Base-by-base conservation (phyloP, 2,113 vertebrate genomes). In the Crotalus helleri region DNA sequence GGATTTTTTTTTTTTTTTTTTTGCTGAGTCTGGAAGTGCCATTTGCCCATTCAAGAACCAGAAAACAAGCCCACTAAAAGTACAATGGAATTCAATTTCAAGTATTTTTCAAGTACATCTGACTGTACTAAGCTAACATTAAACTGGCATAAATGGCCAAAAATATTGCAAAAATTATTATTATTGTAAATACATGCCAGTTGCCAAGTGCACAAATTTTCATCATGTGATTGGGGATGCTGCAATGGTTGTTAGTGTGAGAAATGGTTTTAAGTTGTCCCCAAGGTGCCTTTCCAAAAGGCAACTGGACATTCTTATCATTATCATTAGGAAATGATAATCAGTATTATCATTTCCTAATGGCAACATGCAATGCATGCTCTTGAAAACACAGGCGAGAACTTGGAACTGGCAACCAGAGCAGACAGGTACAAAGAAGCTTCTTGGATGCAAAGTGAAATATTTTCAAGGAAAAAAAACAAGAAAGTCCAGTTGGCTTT, bases 31-130 rank as follows among this genome's bases (percentile, higher is more conserved):
- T 4, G 13, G 51, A 19, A n/a, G 53, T 85, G 91, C 29, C 0
- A 0, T 1, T 6, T 90, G 91, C 5, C 64, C 88, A 46, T 15
- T 5, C 51, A 4, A 1, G 2, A 0, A 46, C 5, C 92, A 17
- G 4, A 1, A 0, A 3, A 23, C 29, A 13, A 61, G 11, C 8
- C n/a, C 29, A 53, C 12, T 8, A 11, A 87, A 58, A 53, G 21
- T 26, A 49, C 46, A 46, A 64, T 24, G 3, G 61, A 64, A 1
- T n/a, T 64, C 1, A 4, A 26, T 10, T 58, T 39, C 17, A 59
- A n/a, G 53, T 11, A 26, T 24, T 86, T 21, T 39, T 39, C 39
- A 39, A 39, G 39, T 64, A 53, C 33, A 53, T 57, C 85, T 86
- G 59, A 23, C 57, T 53, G 57, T 64, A 46, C 11, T 87, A 49